These are phyloP conservation scores for Ceratosolen solmsi DNA, from an alignment of 1,140 invertebrate species.

Conservation along the genomic window DNA sequence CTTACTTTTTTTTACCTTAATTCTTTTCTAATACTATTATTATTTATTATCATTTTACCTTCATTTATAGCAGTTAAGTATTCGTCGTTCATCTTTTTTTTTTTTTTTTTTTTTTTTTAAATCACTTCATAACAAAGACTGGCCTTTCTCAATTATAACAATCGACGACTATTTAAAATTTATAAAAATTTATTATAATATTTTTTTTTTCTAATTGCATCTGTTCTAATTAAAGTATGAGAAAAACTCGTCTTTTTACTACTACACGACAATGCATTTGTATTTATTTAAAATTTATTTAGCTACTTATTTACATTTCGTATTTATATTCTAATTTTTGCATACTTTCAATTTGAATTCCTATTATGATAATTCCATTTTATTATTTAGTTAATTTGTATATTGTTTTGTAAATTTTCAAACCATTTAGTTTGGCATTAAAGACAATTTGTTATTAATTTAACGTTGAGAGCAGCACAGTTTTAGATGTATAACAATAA, in stretches of 20 bases:
- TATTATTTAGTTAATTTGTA: constrained; percentile 47
- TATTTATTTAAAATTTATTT: constrained; percentile 19
- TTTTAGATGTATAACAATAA: constrained; percentile 44
- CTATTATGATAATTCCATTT: constrained; percentile 16
- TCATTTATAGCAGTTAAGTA: not conserved
- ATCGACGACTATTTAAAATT: too few relatives aligned
- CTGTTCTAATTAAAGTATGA: too few relatives aligned
- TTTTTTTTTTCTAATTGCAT: too few relatives aligned
- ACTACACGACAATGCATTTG: not conserved
- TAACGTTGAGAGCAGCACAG: constrained; percentile 49
- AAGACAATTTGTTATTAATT: constrained; percentile 30
- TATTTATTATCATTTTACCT: constrained; percentile 44
- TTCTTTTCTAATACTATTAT: constrained; percentile 56
- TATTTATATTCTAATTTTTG: constrained; percentile 32
- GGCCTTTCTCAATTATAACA: too few relatives aligned
- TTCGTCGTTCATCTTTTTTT: constrained; percentile 29
- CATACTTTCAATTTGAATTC: constrained; percentile 30
- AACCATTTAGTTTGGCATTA: constrained; percentile 41
- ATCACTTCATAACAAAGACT: too few relatives aligned
- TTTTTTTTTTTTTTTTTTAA: not conserved
- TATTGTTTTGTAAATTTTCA: not conserved
- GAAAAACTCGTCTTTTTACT: constrained; percentile 42
- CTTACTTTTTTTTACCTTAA: constrained; percentile 65
- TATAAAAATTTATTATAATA: constrained; percentile 6
- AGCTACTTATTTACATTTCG: constrained; percentile 25